Evolutionary conservation across 1,140 invertebrate species (phyloP), one percentile per base, ranked within the genome.

Genomic region (Atta texana): DNA sequence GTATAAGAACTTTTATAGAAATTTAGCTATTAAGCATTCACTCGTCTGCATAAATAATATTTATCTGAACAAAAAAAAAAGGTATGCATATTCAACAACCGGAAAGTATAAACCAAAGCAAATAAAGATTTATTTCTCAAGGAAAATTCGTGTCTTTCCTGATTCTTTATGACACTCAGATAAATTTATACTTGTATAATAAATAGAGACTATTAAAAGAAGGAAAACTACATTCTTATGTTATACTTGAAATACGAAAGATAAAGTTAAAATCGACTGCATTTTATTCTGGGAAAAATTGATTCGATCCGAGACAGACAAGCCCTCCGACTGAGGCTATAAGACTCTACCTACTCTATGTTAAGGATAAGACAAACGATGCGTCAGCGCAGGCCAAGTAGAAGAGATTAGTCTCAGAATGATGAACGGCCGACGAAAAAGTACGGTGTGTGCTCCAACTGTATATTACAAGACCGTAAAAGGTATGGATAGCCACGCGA

Each of bases 381-480:
- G 87, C 87, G 87, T 88, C 88, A 86, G 72, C 87, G 74, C 71
- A 87, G 81, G 61, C 87, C 90, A 88, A 92, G 92, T 92, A 92
- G 92, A 92, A 92, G 90, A 93, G 92, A 93, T 93, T 92, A 92
- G 89, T 92, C 85, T 76, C 72, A 68, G 85, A 87, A 91, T 92
- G 90, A 92, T 91, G 87, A 88, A 92, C 89, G 87, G 82, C 21
- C 81, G 66, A 74, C 85, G 90, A 89, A 92, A 90, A 91, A 92
- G 81, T 88, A 85, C 82, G 63, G 88, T 84, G 84, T 85, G 85
- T 24, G 55, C 81, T 89, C 78, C 85, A 87, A 89, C 81, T 87
- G 88, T 88, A 87, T 81, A 89, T 90, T 87, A 88, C 61, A 64
- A 69, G 74, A 51, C 72, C 80, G 80, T 61, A 51, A 57, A 61